Percentiles rank a stretch among this genome's conserved stretches.
phyloP scores from a whole-genome alignment of 2,888 invertebrate genomes.

The Pandemis heparana region DNA sequence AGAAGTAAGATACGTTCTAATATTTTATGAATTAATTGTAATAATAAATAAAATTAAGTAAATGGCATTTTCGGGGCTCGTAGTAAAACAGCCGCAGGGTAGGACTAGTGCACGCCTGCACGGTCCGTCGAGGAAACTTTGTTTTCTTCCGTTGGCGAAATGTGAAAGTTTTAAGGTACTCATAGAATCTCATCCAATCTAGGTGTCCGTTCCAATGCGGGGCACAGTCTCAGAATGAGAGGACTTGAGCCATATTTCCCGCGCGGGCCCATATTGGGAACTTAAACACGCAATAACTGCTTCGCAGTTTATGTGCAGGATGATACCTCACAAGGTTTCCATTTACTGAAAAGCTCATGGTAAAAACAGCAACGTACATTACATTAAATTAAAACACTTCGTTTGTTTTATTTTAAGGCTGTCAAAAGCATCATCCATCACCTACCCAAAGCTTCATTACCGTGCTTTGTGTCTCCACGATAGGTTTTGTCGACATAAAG shows the following conservation, averaged over 20 bases:
- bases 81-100: slow-evolving; percentile 15
- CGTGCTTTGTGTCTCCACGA: background rate
- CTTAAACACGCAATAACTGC: too few relatives aligned
- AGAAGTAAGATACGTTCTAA: background rate
- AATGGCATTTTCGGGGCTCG: slow-evolving; percentile 11
- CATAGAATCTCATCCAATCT: background rate
- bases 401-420: background rate
- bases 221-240: background rate
- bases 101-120: background rate
- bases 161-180: slow-evolving; percentile 3
- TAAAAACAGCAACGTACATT: too few relatives aligned
- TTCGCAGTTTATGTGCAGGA: too few relatives aligned
- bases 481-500: background rate
- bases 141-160: slow-evolving; percentile 23
- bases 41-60: slow-evolving; percentile 3
- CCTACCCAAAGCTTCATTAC: background rate
- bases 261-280: too few relatives aligned
- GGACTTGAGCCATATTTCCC: background rate
- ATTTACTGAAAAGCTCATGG: too few relatives aligned
- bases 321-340: too few relatives aligned
- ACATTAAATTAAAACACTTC: slow-evolving; percentile 10
- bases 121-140: slow-evolving; percentile 15
- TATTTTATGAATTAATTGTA: background rate
- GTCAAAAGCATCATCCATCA: slow-evolving; percentile 5
- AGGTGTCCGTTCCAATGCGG: too few relatives aligned